Conservation (phyloP, 2,113 vertebrate species). For the Myrmecophaga tridactyla region DNA sequence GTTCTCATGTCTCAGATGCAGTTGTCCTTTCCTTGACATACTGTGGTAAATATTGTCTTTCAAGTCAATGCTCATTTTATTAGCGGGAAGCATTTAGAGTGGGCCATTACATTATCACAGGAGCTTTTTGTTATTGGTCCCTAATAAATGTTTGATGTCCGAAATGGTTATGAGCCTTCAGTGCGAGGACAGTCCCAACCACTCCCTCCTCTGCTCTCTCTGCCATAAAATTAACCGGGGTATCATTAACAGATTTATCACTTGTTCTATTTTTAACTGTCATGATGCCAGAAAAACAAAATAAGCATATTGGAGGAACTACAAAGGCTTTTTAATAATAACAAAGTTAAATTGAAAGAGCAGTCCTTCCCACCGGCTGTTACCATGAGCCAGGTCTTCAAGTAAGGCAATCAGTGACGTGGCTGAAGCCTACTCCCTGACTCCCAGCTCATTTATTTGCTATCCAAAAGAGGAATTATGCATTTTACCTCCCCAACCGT, state of each 20-base stretch:
- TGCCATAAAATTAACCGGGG: constrained; percentile 59
- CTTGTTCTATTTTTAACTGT: constrained; percentile 67
- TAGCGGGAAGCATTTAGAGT: constrained; percentile 71
- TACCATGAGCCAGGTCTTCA: neutral
- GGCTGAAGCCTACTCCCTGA: neutral
- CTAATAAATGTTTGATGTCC: constrained; percentile 70
- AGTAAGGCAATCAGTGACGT: constrained; percentile 22
- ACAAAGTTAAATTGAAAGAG: constrained; percentile 45
- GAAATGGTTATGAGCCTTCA: constrained; percentile 42
- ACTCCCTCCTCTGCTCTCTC: constrained; percentile 30
- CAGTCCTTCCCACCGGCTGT: constrained; percentile 21
- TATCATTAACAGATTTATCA: constrained; percentile 42
- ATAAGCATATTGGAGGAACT: constrained; percentile 1
- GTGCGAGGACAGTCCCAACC: constrained; percentile 15
- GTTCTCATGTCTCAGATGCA: neutral
- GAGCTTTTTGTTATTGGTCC: constrained; percentile 59
- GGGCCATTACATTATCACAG: constrained; percentile 59
- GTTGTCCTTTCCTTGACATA: constrained; percentile 61
- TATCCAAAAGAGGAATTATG: neutral
- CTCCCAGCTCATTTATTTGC: constrained; percentile 18
- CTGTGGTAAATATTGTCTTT: constrained; percentile 69
- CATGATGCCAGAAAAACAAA: constrained; percentile 46
- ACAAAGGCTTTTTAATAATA: constrained; percentile 63
- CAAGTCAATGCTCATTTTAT: constrained; percentile 68
- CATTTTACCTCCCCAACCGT: neutral